Evolutionary conservation across 1,140 invertebrate genomes (phyloP), one percentile per base, ranked within the genome.

Genomic region (Euwallacea similis): DNA sequence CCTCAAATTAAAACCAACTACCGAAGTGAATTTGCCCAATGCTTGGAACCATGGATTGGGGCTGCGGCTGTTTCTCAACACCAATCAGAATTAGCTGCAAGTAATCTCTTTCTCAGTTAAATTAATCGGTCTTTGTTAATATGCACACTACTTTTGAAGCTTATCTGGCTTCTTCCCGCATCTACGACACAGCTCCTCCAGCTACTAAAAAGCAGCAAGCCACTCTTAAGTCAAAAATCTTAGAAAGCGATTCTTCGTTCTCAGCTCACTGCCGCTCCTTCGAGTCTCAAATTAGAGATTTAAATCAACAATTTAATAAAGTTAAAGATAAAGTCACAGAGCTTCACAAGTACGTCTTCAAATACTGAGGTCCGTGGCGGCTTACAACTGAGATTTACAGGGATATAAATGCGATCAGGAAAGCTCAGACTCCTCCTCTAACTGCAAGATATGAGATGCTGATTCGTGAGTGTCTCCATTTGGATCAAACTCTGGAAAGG

Each of bases 201-300:
- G 78, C 80, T n/a, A 82, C 79, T 60, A 82, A 81, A 79, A 82
- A 83, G 73, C 83, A 84, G 73, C 82, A 83, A 67, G 79, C 77
- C 7, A 75, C 78, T 21, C 73, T 83, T 46, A 83, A 83, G 75
- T 78, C 78, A 44, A 86, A 85, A 77, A 53, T 82, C 15, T 63
- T 84, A 7, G 83, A 85, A 54, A 84, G 84, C 8, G 84, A 87
- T 21, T 87, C 87, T 1, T 86, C 87, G 8, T 90, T 91, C 76
- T 85, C 87, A 6, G 87, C 86, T 68, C 89, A 90, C 76, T 90
- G 89, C 75, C 82, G 87, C 42, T 85, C 85, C 9, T 90, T 90
- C 76, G 88, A 88, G 72, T 83, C 84, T 10, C 88, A 89, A 73
- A 82, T 89, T 13, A 87, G 84, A 66, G 85, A 86, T 70, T 74